phyloP scores from a whole-genome alignment of 2,888 invertebrate genomes.

The Microctonus brassicae region DNA sequence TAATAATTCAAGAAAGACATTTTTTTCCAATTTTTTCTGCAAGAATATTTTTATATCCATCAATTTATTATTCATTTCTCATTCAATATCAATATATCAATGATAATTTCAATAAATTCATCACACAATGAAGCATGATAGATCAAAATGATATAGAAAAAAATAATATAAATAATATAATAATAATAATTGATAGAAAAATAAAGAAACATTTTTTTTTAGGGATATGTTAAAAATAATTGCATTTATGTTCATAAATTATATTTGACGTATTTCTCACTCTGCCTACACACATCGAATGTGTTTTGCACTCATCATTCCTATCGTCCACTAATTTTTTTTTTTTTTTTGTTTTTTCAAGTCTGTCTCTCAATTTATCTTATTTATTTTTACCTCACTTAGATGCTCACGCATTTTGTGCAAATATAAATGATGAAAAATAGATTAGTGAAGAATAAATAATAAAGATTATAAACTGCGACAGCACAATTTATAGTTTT shows the following conservation, averaged over 20 bases:
- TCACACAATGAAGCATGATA: too few species aligned
- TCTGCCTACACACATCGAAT: conserved; percentile 8
- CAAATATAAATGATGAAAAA: too few species aligned
- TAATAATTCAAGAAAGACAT: not conserved
- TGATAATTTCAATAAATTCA: too few species aligned
- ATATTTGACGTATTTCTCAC: not conserved
- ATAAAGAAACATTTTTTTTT: not conserved
- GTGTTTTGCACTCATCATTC: not conserved
- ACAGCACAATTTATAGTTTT: not conserved
- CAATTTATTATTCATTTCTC: not conserved
- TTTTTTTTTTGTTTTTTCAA: not conserved
- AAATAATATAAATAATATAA: not conserved
- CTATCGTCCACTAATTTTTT: not conserved
- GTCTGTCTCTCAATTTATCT: not conserved
- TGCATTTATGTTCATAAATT: not conserved
- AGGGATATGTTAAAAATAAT: not conserved
- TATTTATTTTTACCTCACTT: not conserved
- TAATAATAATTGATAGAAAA: not conserved
- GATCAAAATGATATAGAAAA: not conserved
- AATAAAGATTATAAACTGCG: not conserved
- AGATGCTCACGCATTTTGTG: not conserved
- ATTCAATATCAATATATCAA: too few species aligned
- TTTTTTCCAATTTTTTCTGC: not conserved
- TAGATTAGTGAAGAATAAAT: not conserved
- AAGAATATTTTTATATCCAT: not conserved